Base-by-base conservation (phyloP, 2,888 invertebrate species). In the Seira musarum region DNA sequence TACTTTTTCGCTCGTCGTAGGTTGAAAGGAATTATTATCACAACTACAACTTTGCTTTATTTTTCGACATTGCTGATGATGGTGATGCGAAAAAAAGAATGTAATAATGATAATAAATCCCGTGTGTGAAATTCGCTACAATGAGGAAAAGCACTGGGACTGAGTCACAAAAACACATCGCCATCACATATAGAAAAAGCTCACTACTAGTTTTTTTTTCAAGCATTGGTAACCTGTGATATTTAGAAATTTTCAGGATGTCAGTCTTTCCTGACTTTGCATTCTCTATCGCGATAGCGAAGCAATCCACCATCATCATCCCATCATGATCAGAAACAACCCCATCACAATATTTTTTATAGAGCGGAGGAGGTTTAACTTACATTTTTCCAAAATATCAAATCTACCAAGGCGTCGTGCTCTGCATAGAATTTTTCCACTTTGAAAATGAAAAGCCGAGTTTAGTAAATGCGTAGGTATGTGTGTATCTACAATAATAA, bases 81-180 rank as follows among this genome's bases (percentile, higher is more conserved):
- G 53, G 15, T 53, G 53, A 53, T 53, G 53, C 53, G 53, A 53
- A 13, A 40, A 40, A 40, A 40, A 40, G 40, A 40, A 13, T 53
- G 53, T 17, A 53, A 53, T 30, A 30, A 53, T 53, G 17, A 53
- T 53, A 53, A 53, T 53, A 53, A 53, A 53, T 53, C 53, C 53
- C 53, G 6, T 53, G 53, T 53, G 53, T 8, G 15, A 13, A 53
- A 53, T 53, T 53, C 53, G 40, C 53, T 53, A 15, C 53, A 30
- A 5, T 53, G 53, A 13, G 15, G 13, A 40, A 40, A 40, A 40
- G 13, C 13, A 40, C 40, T 8, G n/a, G n/a, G 6, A 40, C 40
- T 8, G 6, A 40, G 40, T 40, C 6, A 40, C 40, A 13, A 40
- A 40, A 13, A 40, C 6, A 40, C 40, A 6, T 40, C n/a, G n/a